Evolutionary conservation across 2,888 invertebrate species (phyloP).

Genomic region (Phrixothrix hirtus): DNA sequence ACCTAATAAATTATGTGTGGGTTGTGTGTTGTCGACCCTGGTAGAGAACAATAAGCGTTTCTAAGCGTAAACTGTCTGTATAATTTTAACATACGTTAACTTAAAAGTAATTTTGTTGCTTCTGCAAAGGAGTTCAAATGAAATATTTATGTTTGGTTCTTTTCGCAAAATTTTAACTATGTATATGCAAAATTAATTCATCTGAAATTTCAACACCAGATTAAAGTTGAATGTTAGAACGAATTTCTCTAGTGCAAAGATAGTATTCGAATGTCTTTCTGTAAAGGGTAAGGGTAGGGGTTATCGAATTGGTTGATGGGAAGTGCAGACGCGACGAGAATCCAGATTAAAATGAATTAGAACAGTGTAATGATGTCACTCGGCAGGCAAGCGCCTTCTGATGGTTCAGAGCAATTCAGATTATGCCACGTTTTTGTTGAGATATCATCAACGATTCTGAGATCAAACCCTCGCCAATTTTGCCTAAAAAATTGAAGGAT

Average conservation of each 20-base stretch:
- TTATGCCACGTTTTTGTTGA: conserved; percentile 19
- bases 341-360: conserved; percentile 38
- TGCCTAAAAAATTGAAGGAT: conserved; percentile 12
- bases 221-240: conserved; percentile 13
- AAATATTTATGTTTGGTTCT: not conserved
- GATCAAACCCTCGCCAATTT: conserved; percentile 7
- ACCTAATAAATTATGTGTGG: too few species aligned
- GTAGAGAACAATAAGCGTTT: too few species aligned
- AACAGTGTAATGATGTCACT: conserved; percentile 29
- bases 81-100: not conserved
- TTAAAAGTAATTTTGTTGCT: not conserved
- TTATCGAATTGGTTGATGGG: conserved; percentile 35
- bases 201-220: conserved; percentile 18
- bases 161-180: not conserved
- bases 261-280: conserved; percentile 21
- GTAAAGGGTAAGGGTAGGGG: conserved; percentile 11
- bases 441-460: conserved; percentile 13
- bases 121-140: not conserved
- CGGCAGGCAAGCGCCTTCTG: conserved; percentile 7
- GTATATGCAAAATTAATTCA: conserved; percentile 22
- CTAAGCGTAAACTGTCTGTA: not conserved
- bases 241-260: conserved; percentile 17
- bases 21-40: too few species aligned
- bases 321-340: conserved; percentile 37
- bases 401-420: conserved; percentile 9